Percentiles rank a stretch among this genome's conserved stretches.
These are phyloP conservation scores for Sinocyclocheilus grahami DNA, from an alignment of 2,113 vertebrate species.

Conservation along the genomic window DNA sequence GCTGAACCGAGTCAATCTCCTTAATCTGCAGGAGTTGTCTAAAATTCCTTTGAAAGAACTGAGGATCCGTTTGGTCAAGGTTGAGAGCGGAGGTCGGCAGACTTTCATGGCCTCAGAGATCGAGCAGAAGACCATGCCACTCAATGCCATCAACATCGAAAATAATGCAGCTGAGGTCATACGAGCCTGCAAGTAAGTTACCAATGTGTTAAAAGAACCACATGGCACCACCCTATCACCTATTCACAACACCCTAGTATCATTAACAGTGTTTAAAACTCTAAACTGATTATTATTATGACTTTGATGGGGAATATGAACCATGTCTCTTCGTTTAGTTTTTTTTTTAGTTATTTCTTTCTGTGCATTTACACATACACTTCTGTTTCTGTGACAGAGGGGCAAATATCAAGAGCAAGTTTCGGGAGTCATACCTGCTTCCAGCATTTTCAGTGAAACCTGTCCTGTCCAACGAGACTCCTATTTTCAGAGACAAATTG, in stretches of 20 bases:
- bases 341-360: not conserved
- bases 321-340: too few species aligned
- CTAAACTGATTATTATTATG: not conserved
- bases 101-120: constrained; percentile 84
- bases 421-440: constrained; percentile 84
- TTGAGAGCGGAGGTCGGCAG: constrained; percentile 80
- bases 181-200: constrained; percentile 84
- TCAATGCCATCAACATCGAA: constrained; percentile 79
- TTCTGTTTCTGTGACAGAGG: constrained; percentile 67
- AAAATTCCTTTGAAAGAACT: constrained; percentile 85
- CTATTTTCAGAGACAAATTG: constrained; percentile 83
- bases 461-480: constrained; percentile 66
- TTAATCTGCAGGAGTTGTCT: constrained; percentile 81
- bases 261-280: too few species aligned
- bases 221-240: not conserved
- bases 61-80: constrained; percentile 85
- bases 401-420: constrained; percentile 79
- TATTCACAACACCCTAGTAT: not conserved
- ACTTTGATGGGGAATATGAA: not conserved
- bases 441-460: constrained; percentile 85
- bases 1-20: constrained; percentile 74
- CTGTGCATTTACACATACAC: not conserved
- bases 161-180: constrained; percentile 81
- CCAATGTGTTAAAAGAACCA: not conserved
- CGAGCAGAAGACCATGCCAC: constrained; percentile 73